Percentiles rank a stretch among this genome's conserved stretches.
Conservation (phyloP, 2,113 vertebrate species). For the Phalacrocorax carbo region DNA sequence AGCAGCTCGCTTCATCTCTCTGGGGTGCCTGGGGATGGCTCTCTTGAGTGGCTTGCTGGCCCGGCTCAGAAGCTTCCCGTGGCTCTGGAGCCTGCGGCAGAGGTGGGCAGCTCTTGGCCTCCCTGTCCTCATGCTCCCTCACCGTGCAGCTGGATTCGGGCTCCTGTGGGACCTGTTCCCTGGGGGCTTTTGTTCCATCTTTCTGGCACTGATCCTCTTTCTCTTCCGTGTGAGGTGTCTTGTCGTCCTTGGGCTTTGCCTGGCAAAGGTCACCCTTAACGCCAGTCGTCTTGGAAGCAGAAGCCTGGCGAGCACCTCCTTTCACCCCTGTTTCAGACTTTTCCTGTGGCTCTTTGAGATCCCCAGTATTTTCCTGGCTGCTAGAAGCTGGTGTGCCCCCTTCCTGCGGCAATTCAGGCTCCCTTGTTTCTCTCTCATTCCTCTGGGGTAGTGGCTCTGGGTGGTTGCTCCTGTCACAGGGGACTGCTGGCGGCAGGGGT, state of each 20-base stretch:
- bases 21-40: accelerated
- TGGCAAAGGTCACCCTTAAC: neutral
- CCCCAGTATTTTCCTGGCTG: neutral
- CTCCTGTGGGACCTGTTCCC: neutral
- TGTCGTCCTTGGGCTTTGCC: neutral
- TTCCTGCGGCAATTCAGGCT: accelerated
- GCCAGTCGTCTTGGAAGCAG: accelerated
- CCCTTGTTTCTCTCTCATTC: accelerated
- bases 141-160: neutral
- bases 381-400: too few species aligned
- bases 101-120: neutral
- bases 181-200: neutral
- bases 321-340: neutral
- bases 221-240: accelerated
- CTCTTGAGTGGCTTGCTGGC: accelerated
- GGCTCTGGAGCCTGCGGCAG: neutral
- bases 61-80: accelerated
- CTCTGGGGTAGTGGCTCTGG: neutral
- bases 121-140: neutral
- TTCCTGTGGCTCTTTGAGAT: neutral
- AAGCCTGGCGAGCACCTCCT: neutral
- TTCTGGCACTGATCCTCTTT: neutral
- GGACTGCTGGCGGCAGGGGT: accelerated
- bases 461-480: accelerated
- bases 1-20: neutral